phyloP scores from a whole-genome alignment of 2,888 invertebrate species.

The Diarsia dahlii region DNA sequence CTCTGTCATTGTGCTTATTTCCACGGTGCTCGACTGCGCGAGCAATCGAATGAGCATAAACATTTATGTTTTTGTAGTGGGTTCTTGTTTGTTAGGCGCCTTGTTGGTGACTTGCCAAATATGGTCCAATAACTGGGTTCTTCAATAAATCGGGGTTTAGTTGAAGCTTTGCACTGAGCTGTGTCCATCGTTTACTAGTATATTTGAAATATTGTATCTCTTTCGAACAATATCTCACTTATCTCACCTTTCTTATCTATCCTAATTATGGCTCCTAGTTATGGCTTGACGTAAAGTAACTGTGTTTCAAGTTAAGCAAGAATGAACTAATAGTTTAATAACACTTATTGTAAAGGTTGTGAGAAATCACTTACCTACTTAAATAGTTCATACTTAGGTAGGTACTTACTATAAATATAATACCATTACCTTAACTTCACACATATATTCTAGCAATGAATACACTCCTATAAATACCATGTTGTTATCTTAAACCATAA shows the following conservation, averaged over 20 bases:
- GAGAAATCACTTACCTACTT: neutral
- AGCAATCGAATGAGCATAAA: slow-evolving; percentile 23
- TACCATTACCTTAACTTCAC: neutral
- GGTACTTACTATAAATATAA: too few relatives aligned
- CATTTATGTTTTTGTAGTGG: neutral
- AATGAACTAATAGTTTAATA: too few relatives aligned
- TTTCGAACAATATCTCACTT: neutral
- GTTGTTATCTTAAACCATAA: neutral
- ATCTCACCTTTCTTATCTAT: neutral
- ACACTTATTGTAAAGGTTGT: too few relatives aligned
- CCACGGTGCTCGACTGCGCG: slow-evolving; percentile 14
- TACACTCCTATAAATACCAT: slow-evolving; percentile 16
- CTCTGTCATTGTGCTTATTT: slow-evolving; percentile 33
- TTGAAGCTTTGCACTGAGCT: neutral
- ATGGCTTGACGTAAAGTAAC: neutral
- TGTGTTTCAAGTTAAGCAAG: neutral
- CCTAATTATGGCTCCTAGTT: neutral
- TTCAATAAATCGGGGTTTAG: neutral
- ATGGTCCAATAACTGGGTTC: neutral
- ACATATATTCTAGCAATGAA: slow-evolving; percentile 7
- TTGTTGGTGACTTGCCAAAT: neutral
- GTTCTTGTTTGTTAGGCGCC: neutral
- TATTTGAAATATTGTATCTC: neutral
- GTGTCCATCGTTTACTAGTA: slow-evolving; percentile 1
- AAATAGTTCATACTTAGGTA: neutral